These are phyloP conservation scores for Morelia viridis DNA, from an alignment of 2,797 vertebrate species.

Conservation along the genomic window DNA sequence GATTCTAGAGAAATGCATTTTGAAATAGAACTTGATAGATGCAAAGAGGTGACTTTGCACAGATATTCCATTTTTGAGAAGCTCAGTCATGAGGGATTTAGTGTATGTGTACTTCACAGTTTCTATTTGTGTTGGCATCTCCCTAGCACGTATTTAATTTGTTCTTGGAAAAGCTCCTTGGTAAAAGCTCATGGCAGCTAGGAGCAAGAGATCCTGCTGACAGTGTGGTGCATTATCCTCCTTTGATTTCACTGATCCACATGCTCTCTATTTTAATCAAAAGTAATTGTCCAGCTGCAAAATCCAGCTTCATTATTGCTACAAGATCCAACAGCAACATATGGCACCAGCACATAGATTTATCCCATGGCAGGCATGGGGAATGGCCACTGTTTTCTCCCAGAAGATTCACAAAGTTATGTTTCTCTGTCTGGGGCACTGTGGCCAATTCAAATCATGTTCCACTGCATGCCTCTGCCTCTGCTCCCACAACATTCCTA, in stretches of 20 bases:
- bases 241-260: background rate
- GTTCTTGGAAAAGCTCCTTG: background rate
- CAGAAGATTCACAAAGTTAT: background rate
- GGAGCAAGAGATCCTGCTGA: background rate
- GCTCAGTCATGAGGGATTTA: background rate
- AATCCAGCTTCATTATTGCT: background rate
- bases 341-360: background rate
- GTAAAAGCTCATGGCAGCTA: background rate
- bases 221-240: background rate
- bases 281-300: background rate
- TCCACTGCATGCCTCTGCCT: background rate
- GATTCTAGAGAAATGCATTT: background rate
- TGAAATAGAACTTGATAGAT: background rate
- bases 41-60: background rate
- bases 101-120: background rate
- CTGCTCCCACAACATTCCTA: background rate
- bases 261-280: background rate
- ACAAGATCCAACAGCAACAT: background rate
- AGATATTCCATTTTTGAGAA: background rate
- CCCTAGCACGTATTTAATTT: background rate
- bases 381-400: background rate
- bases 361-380: background rate
- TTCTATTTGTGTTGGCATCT: background rate
- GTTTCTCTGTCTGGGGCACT: background rate
- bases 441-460: background rate